Evolutionary conservation across 2,797 vertebrate species (phyloP), one percentile per base, ranked within the genome.

Genomic region (Aulostomus chinensis): DNA sequence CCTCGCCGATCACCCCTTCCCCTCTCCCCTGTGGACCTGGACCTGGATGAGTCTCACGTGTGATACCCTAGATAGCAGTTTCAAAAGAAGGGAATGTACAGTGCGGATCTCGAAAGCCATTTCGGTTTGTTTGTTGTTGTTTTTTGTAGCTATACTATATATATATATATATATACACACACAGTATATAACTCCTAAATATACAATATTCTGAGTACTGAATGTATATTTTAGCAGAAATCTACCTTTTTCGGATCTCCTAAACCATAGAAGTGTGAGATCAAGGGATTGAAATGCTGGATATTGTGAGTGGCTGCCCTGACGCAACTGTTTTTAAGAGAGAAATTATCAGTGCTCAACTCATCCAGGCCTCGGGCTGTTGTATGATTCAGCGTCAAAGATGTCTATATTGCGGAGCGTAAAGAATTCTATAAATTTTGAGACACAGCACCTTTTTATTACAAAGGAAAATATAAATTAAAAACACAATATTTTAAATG

Each of bases 11-110:
- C n/a, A 2, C 80, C 82, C 3, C 61, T 82, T 0, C 84, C 84
- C 1, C 40, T 88, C n/a, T 87, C 81, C 9, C 84, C 85, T 0
- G 80, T 89, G 0, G 88, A 90, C 63, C 60, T 91, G 1, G 93
- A 92, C 39, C 85, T 94, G 5, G 94, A 96, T 5, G 94, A 96
- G 73, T 95, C 94, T 36, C 94, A 94, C 0, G 94, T 95, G 53
- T 95, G 88, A 91, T n/a, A n/a, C n/a, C n/a, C n/a, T 9, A 29
- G 18, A 11, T 2, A 17, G 12, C 1, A 25, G 24, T 25, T 25
- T 25, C 24, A 25, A 33, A 3, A 33, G n/a, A 33, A 13, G 31
- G n/a, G 11, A 13, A 7, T 3, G 28, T 29, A 11, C n/a, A n/a
- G n/a, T n/a, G n/a, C n/a, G n/a, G n/a, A n/a, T n/a, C n/a, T n/a